Base-by-base conservation (phyloP, 2,797 vertebrate species). In the Phrynocephalus forsythii region DNA sequence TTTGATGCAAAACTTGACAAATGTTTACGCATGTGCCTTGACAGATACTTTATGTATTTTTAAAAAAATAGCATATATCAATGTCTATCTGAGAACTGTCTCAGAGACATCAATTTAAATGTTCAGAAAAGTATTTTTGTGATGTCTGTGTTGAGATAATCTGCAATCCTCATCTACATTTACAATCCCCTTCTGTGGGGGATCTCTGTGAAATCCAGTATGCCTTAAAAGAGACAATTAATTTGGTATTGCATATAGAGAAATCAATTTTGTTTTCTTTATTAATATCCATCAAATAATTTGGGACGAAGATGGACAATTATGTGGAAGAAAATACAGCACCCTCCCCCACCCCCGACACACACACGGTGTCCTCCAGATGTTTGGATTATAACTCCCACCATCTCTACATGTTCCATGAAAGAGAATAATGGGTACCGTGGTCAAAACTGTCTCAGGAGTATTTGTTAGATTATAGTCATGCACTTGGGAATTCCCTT, bases 1-100 rank as follows among this genome's bases (percentile, higher is more conserved):
- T 87, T 87, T 90, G 86, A 87, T 84, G 83, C 22, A 92, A 82
- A 60, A 77, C 67, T 87, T 94, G 92, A 94, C 86, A 95, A 92
- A 92, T 90, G 87, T 84, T 88, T 86, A 52, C 67, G 77, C 67
- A 72, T 78, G 38, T 50, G 20, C 48, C 82, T 5, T 60, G 85
- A 88, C 88, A 91, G 84, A 73, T 89, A 91, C 30, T 56, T 91
- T 93, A 26, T 91, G 30, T 38, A 66, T 71, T 82, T 90, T 52
- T 63, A 24, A 15, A 89, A 90, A 91, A 90, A 91, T 18, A 38
- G 77, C 60, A 0, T 87, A 73, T 86, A 92, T 94, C 83, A 89
- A 60, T 89, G 76, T 82, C 87, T 90, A 67, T 75, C 72, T 81
- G 71, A 88, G 78, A 83, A 76, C 69, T 89, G 63, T 91, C 85